These are phyloP conservation scores for Malurus elegans DNA, from an alignment of 2,113 vertebrate species.

Conservation along the genomic window DNA sequence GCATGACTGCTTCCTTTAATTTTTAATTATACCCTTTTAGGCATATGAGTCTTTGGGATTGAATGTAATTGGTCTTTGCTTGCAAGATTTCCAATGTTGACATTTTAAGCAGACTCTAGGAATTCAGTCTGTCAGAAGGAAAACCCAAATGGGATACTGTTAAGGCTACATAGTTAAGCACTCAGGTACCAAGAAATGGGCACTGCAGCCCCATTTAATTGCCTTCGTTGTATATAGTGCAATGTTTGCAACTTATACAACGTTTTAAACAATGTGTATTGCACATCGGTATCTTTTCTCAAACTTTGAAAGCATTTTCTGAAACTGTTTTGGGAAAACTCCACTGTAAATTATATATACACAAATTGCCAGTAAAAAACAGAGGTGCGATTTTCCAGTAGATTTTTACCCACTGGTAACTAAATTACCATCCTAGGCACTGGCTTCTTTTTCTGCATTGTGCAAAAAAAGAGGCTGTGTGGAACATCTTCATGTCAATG, in stretches of 20 bases:
- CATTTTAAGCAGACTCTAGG: neutral
- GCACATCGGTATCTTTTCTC: neutral
- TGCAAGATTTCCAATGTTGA: neutral
- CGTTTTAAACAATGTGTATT: neutral
- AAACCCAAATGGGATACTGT: neutral
- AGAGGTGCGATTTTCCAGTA: neutral
- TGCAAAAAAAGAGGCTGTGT: neutral
- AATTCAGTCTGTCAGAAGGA: neutral
- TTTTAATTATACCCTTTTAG: conserved; percentile 18
- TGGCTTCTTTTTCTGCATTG: neutral
- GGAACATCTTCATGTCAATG: neutral
- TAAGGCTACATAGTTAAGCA: conserved; percentile 26
- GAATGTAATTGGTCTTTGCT: conserved; percentile 5
- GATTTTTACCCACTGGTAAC: neutral
- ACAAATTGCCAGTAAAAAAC: neutral
- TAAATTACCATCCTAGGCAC: neutral
- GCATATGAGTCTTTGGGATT: neutral
- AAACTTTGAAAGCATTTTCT: neutral
- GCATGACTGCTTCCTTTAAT: conserved; percentile 58
- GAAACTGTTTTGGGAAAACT: neutral
- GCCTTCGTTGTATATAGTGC: neutral
- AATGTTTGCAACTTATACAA: neutral
- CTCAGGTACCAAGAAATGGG: conserved; percentile 37
- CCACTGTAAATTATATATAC: neutral
- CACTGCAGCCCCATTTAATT: neutral